A percentile compares a stretch with the other conserved stretches of the same genome.
Conservation (phyloP, 2,113 vertebrate genomes). For the Thinocorus orbignyianus region DNA sequence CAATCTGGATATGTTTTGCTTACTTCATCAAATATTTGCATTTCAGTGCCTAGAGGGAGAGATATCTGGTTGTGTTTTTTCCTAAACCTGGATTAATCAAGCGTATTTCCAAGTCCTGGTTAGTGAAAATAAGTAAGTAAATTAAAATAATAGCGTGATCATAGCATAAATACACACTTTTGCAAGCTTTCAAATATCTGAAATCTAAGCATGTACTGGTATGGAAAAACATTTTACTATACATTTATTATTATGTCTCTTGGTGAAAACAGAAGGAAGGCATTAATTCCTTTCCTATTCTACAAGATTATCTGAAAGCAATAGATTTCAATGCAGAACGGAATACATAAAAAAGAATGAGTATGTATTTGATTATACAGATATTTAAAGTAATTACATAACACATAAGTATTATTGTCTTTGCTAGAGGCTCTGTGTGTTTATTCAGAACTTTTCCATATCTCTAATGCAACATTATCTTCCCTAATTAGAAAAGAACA, state of each 20-base stretch:
- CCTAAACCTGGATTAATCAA: not conserved
- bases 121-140: not conserved
- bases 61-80: not conserved
- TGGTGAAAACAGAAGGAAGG: not conserved
- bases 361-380: not conserved
- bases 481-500: slow-evolving; percentile 22
- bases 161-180: not conserved
- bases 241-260: not conserved
- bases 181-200: not conserved
- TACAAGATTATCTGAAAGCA: not conserved
- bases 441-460: not conserved
- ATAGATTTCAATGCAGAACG: not conserved
- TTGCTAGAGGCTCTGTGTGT: not conserved
- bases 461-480: not conserved
- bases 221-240: not conserved
- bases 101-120: not conserved
- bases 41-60: not conserved
- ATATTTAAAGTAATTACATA: slow-evolving; percentile 29
- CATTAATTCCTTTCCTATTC: not conserved
- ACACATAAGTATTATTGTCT: not conserved
- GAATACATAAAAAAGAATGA: not conserved
- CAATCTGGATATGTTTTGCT: not conserved
- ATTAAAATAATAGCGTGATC: not conserved
- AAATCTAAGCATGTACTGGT: not conserved
- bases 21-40: not conserved